Base-by-base conservation (phyloP, 2,888 invertebrate species). In the Cactoblastis cactorum region DNA sequence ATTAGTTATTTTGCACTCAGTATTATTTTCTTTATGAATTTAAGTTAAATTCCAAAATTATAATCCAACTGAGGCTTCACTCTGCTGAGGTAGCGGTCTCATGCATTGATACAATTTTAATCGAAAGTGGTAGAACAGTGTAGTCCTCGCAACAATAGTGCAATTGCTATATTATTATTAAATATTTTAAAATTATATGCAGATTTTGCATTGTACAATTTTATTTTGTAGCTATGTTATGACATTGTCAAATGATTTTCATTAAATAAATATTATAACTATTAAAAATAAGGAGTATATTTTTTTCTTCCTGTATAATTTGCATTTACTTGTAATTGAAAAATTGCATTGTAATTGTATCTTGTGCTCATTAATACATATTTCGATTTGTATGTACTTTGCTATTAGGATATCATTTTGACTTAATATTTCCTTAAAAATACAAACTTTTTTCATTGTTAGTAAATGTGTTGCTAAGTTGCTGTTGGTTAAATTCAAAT, bases 91-190 rank as follows among this genome's bases (percentile, higher is more conserved):
- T 69, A 65, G 62, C 75, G 74, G 80, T 78, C 74, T 78, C 72
- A 75, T 76, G 66, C 74, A 77, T 74, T 78, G 69, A 74, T 74
- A 68, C 77, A 67, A 74, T 71, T 77, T 76, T 69, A 76, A 70
- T 74, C 71, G 50, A 56, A 52, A 67, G 74, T 75, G 75, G 72
- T 83, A 83, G 83, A 75, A 81, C 83, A 82, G 82, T 82, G 80
- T 87, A 87, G 83, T 83, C 88, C 88, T 86, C 83, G 84, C 86
- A 86, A 83, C 81, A 84, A 85, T 85, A 88, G 88, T 88, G 88
- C 88, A 89, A 89, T 88, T 80, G 81, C 84, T 82, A 70, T 74
- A 77, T 76, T 64, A 75, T 71, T 71, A 80, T 77, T 75, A 75
- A 68, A 65, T 79, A 77, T 77, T 69, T 75, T 74, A 79, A 84